A percentile compares a stretch with the other conserved stretches of the same genome.
These are phyloP conservation scores for Sinosuthora webbiana DNA, from an alignment of 2,113 vertebrate genomes.

Conservation along the genomic window DNA sequence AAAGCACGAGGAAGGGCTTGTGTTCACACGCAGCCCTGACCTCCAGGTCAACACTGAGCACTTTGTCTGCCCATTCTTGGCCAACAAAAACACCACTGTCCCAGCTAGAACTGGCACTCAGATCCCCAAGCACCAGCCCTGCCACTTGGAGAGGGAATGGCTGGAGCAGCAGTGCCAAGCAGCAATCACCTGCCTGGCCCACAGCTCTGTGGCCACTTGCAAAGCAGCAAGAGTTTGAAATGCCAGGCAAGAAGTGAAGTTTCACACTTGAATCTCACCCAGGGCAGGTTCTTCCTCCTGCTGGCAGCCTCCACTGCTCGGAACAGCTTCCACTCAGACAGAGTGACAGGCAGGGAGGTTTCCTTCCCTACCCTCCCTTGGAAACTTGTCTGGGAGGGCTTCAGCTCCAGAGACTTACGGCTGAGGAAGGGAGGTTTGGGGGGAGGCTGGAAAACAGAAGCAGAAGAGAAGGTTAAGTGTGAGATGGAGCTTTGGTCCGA, in stretches of 20 bases:
- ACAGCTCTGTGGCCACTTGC: not conserved
- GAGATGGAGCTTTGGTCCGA: not conserved
- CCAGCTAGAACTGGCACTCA: not conserved
- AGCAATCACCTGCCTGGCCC: not conserved
- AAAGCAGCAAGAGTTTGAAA: not conserved
- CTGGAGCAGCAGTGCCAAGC: not conserved
- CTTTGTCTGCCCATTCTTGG: not conserved
- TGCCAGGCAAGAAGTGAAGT: not conserved
- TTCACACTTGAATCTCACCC: slow-evolving; percentile 54
- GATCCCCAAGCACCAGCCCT: not conserved
- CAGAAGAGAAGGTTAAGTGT: not conserved
- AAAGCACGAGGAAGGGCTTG: not conserved
- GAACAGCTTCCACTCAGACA: slow-evolving; percentile 80
- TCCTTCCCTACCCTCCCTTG: slow-evolving; percentile 71
- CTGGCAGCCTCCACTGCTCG: slow-evolving; percentile 67
- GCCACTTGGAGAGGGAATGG: not conserved
- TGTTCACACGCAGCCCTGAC: not conserved
- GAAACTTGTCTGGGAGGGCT: slow-evolving; percentile 56
- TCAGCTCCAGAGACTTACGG: slow-evolving; percentile 73
- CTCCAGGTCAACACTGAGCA: not conserved
- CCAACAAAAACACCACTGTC: not conserved
- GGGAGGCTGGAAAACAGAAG: slow-evolving; percentile 73
- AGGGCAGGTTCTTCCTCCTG: slow-evolving; percentile 75
- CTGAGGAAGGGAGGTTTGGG: slow-evolving; percentile 81
- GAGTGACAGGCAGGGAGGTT: slow-evolving; percentile 73